Evolutionary conservation across 1,140 invertebrate species (phyloP), one percentile per base, ranked within the genome.

Genomic region (Magallana gigas): DNA sequence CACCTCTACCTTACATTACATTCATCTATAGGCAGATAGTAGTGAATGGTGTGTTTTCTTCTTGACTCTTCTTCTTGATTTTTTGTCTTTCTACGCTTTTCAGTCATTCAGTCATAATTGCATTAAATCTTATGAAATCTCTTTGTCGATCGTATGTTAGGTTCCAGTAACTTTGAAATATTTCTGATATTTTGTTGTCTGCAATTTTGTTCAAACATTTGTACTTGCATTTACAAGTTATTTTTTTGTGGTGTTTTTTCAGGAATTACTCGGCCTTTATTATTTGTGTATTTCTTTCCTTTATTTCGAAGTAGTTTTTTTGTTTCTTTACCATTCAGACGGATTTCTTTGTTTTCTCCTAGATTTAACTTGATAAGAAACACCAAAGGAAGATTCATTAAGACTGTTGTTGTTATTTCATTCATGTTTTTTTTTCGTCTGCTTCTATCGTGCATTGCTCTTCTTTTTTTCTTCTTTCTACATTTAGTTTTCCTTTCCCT

Each of bases 141-240:
- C 80, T 82, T 82, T 82, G 80, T 16, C n/a, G 11, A 7, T 82
- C 9, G 36, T 82, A 57, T 4, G 36, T 18, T 57, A 56, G 11
- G 12, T 14, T 82, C 80, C 36, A 82, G 80, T 82, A 82, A 82
- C n/a, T 82, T 82, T 82, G 80, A 82, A 82, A 82, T 48, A 82
- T 82, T n/a, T 82, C 57, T 48, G 36, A 57, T 23, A 48, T 80
- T 18, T 18, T 36, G 23, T 36, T 80, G 23, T 18, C 14, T 56
- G 4, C 36, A 36, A 36, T 36, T 36, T 36, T 36, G 36, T 36
- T 36, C 4, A 36, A 36, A 36, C 36, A 36, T 36, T 36, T 36
- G 36, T 36, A 48, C 56, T 48, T 81, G n/a, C 29, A 81, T 81
- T 81, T 81, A 48, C 76, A 29, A 57, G 29, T 81, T 81, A 8